Conservation (phyloP, 2,113 vertebrate species). For the Rallus limicola region DNA sequence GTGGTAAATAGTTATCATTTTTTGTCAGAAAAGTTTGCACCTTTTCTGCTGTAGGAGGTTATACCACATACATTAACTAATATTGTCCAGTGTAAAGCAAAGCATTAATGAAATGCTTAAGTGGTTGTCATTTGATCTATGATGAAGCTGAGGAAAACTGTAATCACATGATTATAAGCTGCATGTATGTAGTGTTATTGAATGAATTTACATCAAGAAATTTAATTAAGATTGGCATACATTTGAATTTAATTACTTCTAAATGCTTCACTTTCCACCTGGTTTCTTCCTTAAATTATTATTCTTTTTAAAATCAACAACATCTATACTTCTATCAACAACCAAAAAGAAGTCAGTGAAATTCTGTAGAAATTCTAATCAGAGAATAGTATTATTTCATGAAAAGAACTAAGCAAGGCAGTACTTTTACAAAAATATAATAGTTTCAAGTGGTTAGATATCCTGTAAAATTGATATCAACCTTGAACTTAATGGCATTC, state of each 20-base stretch:
- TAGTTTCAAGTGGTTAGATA: background rate
- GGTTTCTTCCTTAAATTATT: background rate
- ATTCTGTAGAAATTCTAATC: background rate
- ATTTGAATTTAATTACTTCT: background rate
- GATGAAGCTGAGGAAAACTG: background rate
- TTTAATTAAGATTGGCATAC: background rate
- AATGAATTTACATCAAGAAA: background rate
- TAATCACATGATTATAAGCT: background rate
- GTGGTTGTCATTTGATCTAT: background rate
- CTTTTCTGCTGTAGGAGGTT: background rate
- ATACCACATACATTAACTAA: background rate
- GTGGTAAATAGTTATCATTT: background rate
- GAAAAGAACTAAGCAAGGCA: background rate
- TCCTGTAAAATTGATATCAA: background rate
- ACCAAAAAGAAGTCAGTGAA: background rate
- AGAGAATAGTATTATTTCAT: background rate
- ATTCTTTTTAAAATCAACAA: background rate
- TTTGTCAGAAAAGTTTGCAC: background rate
- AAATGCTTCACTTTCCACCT: background rate
- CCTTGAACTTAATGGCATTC: background rate
- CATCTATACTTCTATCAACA: background rate
- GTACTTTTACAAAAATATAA: background rate
- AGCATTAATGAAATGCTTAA: background rate
- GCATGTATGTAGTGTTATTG: background rate
- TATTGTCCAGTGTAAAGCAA: background rate